Evolutionary conservation across 1,140 invertebrate species (phyloP).

Genomic region (Chionoecetes opilio): DNA sequence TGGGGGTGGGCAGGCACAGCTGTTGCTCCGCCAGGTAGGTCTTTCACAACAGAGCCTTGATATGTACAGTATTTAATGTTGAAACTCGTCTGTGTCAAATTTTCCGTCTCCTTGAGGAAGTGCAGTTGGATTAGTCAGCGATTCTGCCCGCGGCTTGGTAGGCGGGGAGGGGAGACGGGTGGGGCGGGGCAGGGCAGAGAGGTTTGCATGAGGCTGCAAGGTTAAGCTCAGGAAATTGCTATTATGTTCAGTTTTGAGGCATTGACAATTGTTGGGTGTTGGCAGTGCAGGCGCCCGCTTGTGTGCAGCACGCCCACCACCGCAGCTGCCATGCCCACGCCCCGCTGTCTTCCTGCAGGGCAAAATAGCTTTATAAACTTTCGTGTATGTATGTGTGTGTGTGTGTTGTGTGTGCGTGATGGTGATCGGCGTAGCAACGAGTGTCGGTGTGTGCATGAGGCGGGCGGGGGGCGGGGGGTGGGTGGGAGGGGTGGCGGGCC

Average conservation of each 20-base stretch:
- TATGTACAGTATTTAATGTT: too few relatives aligned
- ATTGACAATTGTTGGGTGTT: too few relatives aligned
- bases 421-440: constrained; percentile 32
- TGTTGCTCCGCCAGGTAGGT: background rate
- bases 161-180: background rate
- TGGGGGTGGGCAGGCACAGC: background rate
- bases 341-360: background rate
- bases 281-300: background rate
- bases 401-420: too few relatives aligned
- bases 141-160: background rate
- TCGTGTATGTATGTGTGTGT: too few relatives aligned
- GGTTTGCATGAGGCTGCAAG: background rate
- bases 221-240: background rate
- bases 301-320: background rate
- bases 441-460: constrained; percentile 24
- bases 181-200: background rate
- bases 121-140: background rate
- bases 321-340: background rate
- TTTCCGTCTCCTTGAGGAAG: constrained; percentile 18
- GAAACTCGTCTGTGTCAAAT: constrained; percentile 17
- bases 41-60: background rate
- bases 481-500: constrained; percentile 7
- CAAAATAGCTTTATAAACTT: too few relatives aligned
- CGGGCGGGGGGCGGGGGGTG: constrained; percentile 13
- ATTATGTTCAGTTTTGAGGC: background rate